Evolutionary conservation across 2,113 vertebrate species (phyloP), one percentile per base, ranked within the genome.

Genomic region (Gavialis gangeticus): DNA sequence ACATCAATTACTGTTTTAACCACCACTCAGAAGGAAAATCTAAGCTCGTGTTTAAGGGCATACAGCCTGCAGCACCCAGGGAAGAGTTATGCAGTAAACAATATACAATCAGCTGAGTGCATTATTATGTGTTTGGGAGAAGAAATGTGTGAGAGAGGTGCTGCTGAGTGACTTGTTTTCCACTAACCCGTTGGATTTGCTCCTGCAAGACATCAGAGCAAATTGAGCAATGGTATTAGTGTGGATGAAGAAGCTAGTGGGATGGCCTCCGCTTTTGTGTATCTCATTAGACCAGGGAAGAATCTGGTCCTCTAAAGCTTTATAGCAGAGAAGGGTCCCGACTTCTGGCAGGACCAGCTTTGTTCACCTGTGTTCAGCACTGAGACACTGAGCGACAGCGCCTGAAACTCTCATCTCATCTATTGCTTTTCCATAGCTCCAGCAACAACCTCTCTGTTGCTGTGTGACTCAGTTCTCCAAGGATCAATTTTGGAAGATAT

Each of bases 371-470:
- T 57, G 67, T 64, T 28, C 64, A n/a, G 28, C n/a, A n/a, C 59
- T 75, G 69, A 92, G 54, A 66, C 27, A 1, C 0, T 56, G 19
- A 83, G 67, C 67, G 90, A 11, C 88, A 46, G 76, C 64, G 28
- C 37, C 79, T 90, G 88, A 90, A 91, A 75, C 67, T 81, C 19
- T 64, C 91, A 28, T 67, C 73, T 83, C 3, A 76, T 59, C 3
- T 1, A 16, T 83, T 93, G 88, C 54, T 30, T 83, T 82, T 97
- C 73, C 91, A 90, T 84, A 90, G 92, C 73, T 91, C 73, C 76
- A 79, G 30, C 79, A 88, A 85, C 80, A 37, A 18, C 62, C 80
- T 19, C 67, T 84, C 73, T 93, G 12, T 85, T 91, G 86, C 88
- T 81, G 30, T 92, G 88, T 63, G 86, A 57, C 37, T 76, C 16